Evolutionary conservation across 2,113 vertebrate species (phyloP), one percentile per base, ranked within the genome.

Genomic region (Tachysurus fulvidraco): DNA sequence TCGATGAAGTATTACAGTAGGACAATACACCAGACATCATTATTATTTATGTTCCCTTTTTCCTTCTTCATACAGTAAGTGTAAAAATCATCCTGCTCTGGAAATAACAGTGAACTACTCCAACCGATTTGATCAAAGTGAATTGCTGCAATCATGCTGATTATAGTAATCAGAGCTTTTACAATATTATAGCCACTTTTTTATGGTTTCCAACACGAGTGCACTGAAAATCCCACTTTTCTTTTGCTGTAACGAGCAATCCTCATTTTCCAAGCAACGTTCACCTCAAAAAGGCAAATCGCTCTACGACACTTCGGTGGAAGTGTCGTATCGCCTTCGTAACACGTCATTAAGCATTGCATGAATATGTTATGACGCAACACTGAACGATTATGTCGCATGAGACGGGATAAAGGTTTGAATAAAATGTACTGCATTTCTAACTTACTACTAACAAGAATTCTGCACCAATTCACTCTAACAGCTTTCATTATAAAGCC

Each of bases 111-210:
- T n/a, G 50, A 54, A 17, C 54, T 54, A 55, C n/a, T 54, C 13
- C 50, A 19, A 17, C 25, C 50, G 28, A 19, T 54, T 28, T 54
- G 50, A 78, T 28, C 50, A 28, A 28, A 78, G 25, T 54, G 50
- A 78, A 54, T 78, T 55, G 50, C 74, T 78, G 50, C 74, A 19
- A 30, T 78, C 50, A 78, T 16, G 74, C n/a, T 78, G n/a, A 78
- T 55, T 52, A 78, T 30, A 78, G 74, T 78, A 54, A 78, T 78
- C 74, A 78, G 8, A 78, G 17, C 25, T 54, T 30, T 54, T 55
- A 77, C 46, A 78, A 78, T 54, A 78, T 78, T 30, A 78, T 78
- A 78, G 25, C 74, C n/a, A 25, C 13, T 78, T 78, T 74, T 74
- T 54, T 17, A 54, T 55, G 25, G 25, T 78, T 55, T 76, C 23